phyloP scores from a whole-genome alignment of 2,113 vertebrate species.

The Carassius auratus region DNA sequence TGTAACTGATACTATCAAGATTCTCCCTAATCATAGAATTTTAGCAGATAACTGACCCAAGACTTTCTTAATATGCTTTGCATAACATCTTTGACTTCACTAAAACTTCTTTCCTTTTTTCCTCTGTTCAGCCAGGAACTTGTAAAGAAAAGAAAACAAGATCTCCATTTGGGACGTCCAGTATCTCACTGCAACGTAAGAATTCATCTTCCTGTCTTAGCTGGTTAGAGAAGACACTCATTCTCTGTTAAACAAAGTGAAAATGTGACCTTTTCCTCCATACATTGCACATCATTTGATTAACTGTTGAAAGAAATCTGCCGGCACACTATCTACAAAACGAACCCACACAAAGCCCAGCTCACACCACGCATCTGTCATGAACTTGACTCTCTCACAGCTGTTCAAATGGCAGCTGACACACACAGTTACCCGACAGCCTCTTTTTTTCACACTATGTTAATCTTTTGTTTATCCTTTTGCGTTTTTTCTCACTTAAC shows the following conservation, averaged over 20 bases:
- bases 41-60: not conserved
- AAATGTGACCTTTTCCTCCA: not conserved
- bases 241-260: not conserved
- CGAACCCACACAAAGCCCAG: not conserved
- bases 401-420: conserved; percentile 34
- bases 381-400: not conserved
- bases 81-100: not conserved
- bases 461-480: not conserved
- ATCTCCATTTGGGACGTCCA: not conserved
- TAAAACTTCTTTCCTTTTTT: not conserved
- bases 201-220: conserved; percentile 17
- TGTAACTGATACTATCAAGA: not conserved
- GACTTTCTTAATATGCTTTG: not conserved
- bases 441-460: not conserved
- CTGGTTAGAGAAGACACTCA: not conserved
- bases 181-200: conserved; percentile 43
- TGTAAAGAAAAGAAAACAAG: not conserved
- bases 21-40: not conserved
- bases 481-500: not conserved
- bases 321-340: not conserved
- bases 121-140: not conserved
- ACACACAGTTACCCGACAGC: conserved; percentile 31
- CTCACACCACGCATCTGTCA: not conserved
- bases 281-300: not conserved
- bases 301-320: not conserved